Evolutionary conservation across 2,888 invertebrate genomes (phyloP), one percentile per base, ranked within the genome.

Genomic region (Mylabris sibirica): DNA sequence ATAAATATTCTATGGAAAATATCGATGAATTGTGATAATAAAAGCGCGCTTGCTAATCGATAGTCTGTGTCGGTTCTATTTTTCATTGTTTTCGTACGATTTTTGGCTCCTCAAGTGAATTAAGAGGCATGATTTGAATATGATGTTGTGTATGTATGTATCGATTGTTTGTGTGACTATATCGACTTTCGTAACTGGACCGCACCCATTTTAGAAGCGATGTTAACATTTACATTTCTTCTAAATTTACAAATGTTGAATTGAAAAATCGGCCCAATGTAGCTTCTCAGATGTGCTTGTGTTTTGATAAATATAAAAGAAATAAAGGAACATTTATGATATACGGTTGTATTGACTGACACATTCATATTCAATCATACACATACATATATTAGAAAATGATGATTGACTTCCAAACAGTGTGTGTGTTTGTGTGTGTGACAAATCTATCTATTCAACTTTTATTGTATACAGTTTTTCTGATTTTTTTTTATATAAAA

Each of bases 251-350:
- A 17, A 44, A 41, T 11, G 35, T 11, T 35, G 38, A 38, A 38
- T 38, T 38, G 38, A 17, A n/a, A 1, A 8, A 44, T 30, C 30
- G 44, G 44, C 44, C n/a, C 12, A 44, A 44, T 17, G 44, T 44
- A 44, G 17, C 44, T 44, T 44, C 44, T 44, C 44, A 44, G 44
- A 8, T 6, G 44, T 44, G 30, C 30, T 30, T 6, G 44, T 17
- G 17, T 44, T n/a, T 44, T 17, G 44, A 44, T 44, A 44, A 44
- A 44, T 4, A 17, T n/a, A n/a, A 44, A 17, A 44, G n/a, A 17
- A 44, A 44, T n/a, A 17, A 44, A 44, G 44, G 44, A 44, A 44
- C 44, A 44, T 44, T 12, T 44, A 44, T 44, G 44, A 44, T 44
- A 44, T 44, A 44, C 17, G 12, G 14, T 17, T 44, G 44, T 44